Conservation (phyloP, 2,113 vertebrate genomes). For the Gymnogyps californianus region DNA sequence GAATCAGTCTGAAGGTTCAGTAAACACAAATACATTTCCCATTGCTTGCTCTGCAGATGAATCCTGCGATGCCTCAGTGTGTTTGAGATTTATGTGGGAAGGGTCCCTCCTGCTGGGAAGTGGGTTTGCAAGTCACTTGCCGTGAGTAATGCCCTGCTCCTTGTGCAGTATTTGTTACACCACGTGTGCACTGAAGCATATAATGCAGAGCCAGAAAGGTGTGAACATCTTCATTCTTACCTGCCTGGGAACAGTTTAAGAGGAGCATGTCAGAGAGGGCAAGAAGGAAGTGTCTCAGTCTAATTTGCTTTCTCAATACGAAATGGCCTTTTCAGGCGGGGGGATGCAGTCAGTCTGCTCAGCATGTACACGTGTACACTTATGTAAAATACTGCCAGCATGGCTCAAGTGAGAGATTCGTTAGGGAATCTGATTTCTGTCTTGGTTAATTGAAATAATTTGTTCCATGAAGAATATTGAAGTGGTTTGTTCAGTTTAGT, state of each 20-base stretch:
- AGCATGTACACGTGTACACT: accelerated
- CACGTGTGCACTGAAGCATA: not conserved
- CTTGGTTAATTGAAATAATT: not conserved
- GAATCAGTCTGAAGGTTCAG: not conserved
- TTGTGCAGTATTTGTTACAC: not conserved
- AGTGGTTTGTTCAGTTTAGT: not conserved
- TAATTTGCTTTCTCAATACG: not conserved
- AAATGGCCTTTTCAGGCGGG: not conserved
- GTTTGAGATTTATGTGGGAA: not conserved
- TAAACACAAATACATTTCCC: constrained; percentile 14
- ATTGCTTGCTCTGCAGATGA: not conserved
- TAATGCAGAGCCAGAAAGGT: not conserved
- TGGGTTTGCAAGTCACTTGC: not conserved
- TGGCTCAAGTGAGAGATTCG: not conserved
- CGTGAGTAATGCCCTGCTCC: not conserved
- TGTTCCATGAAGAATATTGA: not conserved
- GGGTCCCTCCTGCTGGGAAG: not conserved
- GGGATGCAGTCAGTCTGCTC: not conserved
- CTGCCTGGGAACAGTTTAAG: not conserved
- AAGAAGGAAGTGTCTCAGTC: not conserved
- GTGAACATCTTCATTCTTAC: not conserved
- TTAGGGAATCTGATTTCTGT: not conserved
- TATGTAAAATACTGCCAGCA: not conserved
- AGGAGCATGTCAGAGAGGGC: not conserved
- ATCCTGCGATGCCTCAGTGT: not conserved